These are phyloP conservation scores for Amphiura filiformis DNA, from an alignment of 35 echinoderm and acorn worm species.

Conservation along the genomic window DNA sequence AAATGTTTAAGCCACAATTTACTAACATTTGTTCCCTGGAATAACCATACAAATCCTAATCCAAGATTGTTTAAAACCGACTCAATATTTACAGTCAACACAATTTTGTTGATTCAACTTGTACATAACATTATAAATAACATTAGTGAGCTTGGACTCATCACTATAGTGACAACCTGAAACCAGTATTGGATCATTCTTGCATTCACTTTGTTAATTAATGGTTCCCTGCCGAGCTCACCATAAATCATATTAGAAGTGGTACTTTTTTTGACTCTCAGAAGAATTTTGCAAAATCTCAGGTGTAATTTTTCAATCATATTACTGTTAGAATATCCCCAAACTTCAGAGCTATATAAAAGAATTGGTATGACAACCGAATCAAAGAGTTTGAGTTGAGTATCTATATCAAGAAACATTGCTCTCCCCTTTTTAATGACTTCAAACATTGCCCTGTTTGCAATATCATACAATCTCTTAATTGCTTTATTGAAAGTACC, in stretches of 20 bases:
- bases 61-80: too few species aligned
- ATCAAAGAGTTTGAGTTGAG: slow-evolving; percentile 16
- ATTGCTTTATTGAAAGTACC: slow-evolving; percentile 26
- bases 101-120: too few species aligned
- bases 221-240: neutral
- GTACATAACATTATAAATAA: too few species aligned
- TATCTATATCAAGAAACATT: slow-evolving; percentile 15
- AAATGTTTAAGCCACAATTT: too few species aligned
- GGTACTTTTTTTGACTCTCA: neutral
- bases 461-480: neutral
- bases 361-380: neutral
- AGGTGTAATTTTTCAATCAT: slow-evolving; percentile 12
- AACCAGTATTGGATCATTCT: slow-evolving; percentile 1
- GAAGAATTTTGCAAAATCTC: neutral
- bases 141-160: too few species aligned
- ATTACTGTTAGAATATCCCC: neutral
- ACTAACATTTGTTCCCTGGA: too few species aligned
- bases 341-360: slow-evolving; percentile 13
- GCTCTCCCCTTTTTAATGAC: neutral
- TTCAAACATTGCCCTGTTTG: neutral
- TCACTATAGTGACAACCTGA: too few species aligned
- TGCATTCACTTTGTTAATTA: neutral
- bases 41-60: too few species aligned
- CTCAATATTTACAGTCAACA: too few species aligned
- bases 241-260: neutral